Percentiles rank a stretch among this genome's conserved stretches.
phyloP scores from a whole-genome alignment of 1,140 invertebrate genomes.

The Calosoma granatense region DNA sequence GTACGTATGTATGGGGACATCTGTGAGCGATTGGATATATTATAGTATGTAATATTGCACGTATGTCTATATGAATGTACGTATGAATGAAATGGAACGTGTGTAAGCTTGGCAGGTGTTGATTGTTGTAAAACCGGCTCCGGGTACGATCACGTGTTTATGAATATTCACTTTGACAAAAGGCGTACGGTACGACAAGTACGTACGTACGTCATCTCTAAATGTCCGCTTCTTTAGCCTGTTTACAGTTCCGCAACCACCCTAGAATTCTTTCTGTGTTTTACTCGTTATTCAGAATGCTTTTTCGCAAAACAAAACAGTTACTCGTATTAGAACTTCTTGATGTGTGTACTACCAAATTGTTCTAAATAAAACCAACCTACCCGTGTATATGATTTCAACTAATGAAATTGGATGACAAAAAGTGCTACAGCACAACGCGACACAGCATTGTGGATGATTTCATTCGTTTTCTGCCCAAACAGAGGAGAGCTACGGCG shows the following conservation, averaged over 20 bases:
- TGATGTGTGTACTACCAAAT: not conserved
- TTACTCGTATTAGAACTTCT: not conserved
- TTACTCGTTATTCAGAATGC: slow-evolving; percentile 6
- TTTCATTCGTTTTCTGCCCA: not conserved
- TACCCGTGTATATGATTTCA: not conserved
- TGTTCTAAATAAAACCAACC: not conserved
- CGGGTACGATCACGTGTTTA: slow-evolving; percentile 1
- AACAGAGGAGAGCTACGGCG: not conserved
- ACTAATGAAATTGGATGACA: not conserved
- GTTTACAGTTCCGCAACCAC: not conserved
- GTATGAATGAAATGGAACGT: not conserved
- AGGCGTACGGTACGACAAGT: too few species aligned
- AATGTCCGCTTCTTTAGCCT: slow-evolving; percentile 6
- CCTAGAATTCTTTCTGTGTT: slow-evolving; percentile 2
- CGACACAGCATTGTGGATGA: slow-evolving; percentile 2
- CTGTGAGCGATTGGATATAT: not conserved
- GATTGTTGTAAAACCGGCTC: slow-evolving; percentile 3
- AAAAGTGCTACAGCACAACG: slow-evolving; percentile 6
- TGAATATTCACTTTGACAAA: not conserved
- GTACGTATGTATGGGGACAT: too few species aligned
- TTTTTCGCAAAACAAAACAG: slow-evolving; percentile 7
- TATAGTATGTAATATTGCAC: too few species aligned
- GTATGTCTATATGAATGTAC: not conserved
- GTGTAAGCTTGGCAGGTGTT: not conserved
- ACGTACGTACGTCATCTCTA: slow-evolving; percentile 8